Percentiles rank a stretch among this genome's conserved stretches.
phyloP scores from a whole-genome alignment of 2,888 invertebrate species.

The Scelioninae gen. 1 region DNA sequence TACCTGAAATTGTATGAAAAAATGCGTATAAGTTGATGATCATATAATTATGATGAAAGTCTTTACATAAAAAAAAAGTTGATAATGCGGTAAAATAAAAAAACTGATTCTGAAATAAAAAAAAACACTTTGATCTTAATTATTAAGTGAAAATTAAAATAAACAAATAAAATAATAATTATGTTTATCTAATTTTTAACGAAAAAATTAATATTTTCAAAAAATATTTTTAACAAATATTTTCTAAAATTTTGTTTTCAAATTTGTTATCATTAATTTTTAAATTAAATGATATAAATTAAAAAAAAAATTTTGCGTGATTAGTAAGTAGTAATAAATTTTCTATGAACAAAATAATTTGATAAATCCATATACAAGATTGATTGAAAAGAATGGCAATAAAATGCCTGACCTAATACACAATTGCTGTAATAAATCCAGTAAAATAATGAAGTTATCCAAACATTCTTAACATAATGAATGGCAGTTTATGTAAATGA shows the following conservation, averaged over 20 bases:
- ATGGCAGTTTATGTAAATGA: constrained; percentile 24
- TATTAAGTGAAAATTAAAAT: too few species aligned
- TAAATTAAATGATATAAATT: too few species aligned
- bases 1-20: constrained; percentile 10
- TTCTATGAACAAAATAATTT: not conserved
- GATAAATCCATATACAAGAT: not conserved
- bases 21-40: constrained; percentile 10
- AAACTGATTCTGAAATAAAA: too few species aligned
- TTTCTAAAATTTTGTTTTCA: too few species aligned
- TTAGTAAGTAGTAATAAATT: too few species aligned
- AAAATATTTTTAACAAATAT: too few species aligned
- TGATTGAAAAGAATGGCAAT: not conserved
- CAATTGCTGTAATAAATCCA: constrained; percentile 16
- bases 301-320: too few species aligned
- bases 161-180: too few species aligned
- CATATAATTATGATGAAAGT: not conserved
- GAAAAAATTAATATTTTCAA: too few species aligned
- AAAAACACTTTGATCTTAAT: too few species aligned
- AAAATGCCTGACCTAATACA: constrained; percentile 6
- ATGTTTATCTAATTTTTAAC: not conserved
- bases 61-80: constrained; percentile 1
- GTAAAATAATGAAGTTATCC: constrained; percentile 27
- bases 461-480: constrained; percentile 15
- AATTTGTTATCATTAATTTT: too few species aligned
- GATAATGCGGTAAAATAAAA: too few species aligned